Base-by-base conservation (phyloP, 1,140 invertebrate genomes). In the Drosophila watanabei region DNA sequence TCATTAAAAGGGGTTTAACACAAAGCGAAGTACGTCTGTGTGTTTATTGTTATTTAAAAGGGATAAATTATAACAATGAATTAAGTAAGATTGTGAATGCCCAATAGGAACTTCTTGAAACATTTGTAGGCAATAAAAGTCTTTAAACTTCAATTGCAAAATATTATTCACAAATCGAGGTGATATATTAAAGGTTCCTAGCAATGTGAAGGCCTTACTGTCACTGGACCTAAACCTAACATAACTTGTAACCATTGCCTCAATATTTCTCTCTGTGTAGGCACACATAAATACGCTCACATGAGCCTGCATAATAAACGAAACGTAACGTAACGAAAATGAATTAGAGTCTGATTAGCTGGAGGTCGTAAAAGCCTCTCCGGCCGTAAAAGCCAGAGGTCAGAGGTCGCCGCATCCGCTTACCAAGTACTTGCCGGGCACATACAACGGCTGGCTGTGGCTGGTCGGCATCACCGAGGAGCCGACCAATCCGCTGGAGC, bases 381-480 rank as follows among this genome's bases (percentile, higher is more conserved):
- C 2, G 60, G 57, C 72, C 63, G 68, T 88, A 88, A 88, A 86
- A 88, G 62, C 39, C 62, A n/a, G n/a, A 30, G 70, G 59, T 75
- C 72, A 75, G 62, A 52, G 73, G 59, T 78, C 66, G 62, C 28
- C 32, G 63, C 57, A 51, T 54, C 39, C 76, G 92, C 96, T 96
- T 94, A 97, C 97, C 94, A 96, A 97, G 94, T 98, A 97, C 95
- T 97, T 97, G 92, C 97, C 97, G 72, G 97, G 97, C 79, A 97
- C 96, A 94, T 98, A 97, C 92, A 98, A 96, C 52, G 97, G 96
- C 93, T 97, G 96, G 46, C 92, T 93, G 73, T 93, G 92, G 62
- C 92, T 93, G 69, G 88, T 93, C 39, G 94, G 93, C 79, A 94
- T 84, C 49, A 92, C 82, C 43, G 94, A 90, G 54, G 92, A 93